Percentiles rank a stretch among this genome's conserved stretches.
Evolutionary conservation across 1,140 invertebrate species (phyloP).

Genomic region (Trigoniulus corallinus): DNA sequence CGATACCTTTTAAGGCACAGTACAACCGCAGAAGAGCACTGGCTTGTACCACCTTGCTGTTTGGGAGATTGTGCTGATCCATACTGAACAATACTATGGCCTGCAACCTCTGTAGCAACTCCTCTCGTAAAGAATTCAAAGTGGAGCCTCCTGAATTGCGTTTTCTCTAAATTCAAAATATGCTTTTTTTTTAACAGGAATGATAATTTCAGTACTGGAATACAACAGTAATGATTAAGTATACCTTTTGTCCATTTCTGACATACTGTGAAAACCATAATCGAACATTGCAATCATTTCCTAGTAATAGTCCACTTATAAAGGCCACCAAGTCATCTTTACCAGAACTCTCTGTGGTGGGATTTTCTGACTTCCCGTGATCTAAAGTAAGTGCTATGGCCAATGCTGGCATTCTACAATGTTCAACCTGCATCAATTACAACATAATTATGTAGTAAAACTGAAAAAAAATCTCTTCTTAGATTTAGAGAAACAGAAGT

Average conservation of each 20-base stretch:
- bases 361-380: constrained; percentile 13
- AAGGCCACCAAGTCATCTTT: constrained; percentile 53
- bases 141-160: constrained; percentile 46
- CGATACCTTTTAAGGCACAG: constrained; percentile 80
- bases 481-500: neutral
- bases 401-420: constrained; percentile 74
- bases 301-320: constrained; percentile 72
- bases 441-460: neutral
- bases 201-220: neutral
- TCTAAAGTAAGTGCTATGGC: constrained; percentile 58
- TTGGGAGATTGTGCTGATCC: constrained; percentile 37
- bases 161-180: neutral
- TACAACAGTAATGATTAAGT: neutral
- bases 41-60: constrained; percentile 55
- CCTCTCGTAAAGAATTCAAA: constrained; percentile 55
- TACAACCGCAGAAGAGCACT: constrained; percentile 67
- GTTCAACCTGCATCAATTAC: constrained; percentile 38
- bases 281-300: constrained; percentile 72
- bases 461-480: neutral
- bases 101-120: constrained; percentile 50
- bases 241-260: constrained; percentile 68
- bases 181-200: neutral
- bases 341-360: constrained; percentile 14
- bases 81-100: constrained; percentile 31
- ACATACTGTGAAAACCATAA: constrained; percentile 87